Percentiles rank a stretch among this genome's conserved stretches.
Conservation (phyloP, 2,888 invertebrate species). For the Tetragonula carbonaria region DNA sequence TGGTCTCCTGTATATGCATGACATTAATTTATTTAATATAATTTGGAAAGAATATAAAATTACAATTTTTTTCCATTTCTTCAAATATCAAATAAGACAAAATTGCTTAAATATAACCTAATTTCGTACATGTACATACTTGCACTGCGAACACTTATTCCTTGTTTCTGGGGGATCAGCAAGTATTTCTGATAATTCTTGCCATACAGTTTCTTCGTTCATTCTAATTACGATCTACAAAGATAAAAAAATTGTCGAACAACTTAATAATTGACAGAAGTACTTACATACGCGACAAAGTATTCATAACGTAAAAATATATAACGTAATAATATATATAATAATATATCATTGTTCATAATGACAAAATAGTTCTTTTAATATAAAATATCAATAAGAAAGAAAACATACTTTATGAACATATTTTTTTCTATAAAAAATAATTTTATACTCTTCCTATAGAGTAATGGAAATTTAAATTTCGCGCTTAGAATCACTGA, state of each 20-base stretch:
- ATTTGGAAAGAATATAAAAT: not conserved
- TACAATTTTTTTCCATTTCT: not conserved
- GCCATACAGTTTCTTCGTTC: constrained; percentile 85
- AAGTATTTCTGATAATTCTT: constrained; percentile 89
- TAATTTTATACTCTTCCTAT: not conserved
- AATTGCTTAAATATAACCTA: constrained; percentile 44
- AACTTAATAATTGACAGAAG: not conserved
- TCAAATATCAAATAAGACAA: not conserved
- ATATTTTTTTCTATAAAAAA: constrained; percentile 11
- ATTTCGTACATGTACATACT: constrained; percentile 85
- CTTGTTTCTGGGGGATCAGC: constrained; percentile 92
- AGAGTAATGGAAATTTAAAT: constrained; percentile 14
- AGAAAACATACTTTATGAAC: not conserved
- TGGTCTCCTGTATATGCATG: constrained; percentile 88
- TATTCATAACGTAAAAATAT: not conserved
- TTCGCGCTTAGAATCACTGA: constrained; percentile 10
- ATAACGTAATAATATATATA: not conserved
- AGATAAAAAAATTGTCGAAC: constrained; percentile 8
- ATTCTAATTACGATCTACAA: constrained; percentile 65
- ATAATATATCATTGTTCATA: not conserved
- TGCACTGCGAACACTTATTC: constrained; percentile 89
- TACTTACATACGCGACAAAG: constrained; percentile 7
- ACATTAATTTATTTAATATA: not conserved
- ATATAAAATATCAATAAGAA: not conserved
- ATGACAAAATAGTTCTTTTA: not conserved